Evolutionary conservation across 2,888 invertebrate genomes (phyloP).

Genomic region (Athrips mouffetella): DNA sequence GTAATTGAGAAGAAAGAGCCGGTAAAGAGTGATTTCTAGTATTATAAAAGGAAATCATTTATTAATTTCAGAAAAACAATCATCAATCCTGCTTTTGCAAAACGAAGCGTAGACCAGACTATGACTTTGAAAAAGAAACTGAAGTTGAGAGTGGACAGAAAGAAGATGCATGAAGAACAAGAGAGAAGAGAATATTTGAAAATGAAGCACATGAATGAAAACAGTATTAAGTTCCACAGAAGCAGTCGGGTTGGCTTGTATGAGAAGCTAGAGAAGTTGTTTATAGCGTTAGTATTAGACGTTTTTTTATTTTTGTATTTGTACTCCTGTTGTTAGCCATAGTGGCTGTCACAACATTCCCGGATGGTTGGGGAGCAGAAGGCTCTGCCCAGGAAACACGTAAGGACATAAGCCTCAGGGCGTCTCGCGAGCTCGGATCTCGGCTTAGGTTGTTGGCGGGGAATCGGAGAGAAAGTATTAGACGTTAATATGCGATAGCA

Average conservation of each 20-base stretch:
- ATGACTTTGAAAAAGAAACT: constrained; percentile 56
- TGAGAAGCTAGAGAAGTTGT: constrained; percentile 79
- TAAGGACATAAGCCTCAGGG: too few relatives aligned
- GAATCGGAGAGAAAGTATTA: too few relatives aligned
- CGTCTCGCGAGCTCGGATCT: too few relatives aligned
- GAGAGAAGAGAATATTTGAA: constrained; percentile 44
- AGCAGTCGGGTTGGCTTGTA: constrained; percentile 80
- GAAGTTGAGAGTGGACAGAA: constrained; percentile 51
- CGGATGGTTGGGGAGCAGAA: too few relatives aligned
- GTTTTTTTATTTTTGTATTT: too few relatives aligned
- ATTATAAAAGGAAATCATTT: neutral
- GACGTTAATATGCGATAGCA: too few relatives aligned
- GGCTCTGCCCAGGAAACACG: too few relatives aligned
- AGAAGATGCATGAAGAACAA: constrained; percentile 56
- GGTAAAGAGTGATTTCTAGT: neutral
- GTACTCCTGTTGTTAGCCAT: too few relatives aligned
- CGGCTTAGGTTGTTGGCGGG: too few relatives aligned
- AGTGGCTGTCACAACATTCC: too few relatives aligned
- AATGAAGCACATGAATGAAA: constrained; percentile 42
- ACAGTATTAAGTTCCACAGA: constrained; percentile 75
- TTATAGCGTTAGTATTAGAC: constrained; percentile 80
- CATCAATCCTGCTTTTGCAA: constrained; percentile 60
- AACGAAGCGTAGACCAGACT: constrained; percentile 47
- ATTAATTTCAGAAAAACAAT: constrained; percentile 25
- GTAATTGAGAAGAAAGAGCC: too few relatives aligned